These are phyloP conservation scores for Danaus plexippus DNA, from an alignment of 1,140 invertebrate genomes.

Conservation along the genomic window DNA sequence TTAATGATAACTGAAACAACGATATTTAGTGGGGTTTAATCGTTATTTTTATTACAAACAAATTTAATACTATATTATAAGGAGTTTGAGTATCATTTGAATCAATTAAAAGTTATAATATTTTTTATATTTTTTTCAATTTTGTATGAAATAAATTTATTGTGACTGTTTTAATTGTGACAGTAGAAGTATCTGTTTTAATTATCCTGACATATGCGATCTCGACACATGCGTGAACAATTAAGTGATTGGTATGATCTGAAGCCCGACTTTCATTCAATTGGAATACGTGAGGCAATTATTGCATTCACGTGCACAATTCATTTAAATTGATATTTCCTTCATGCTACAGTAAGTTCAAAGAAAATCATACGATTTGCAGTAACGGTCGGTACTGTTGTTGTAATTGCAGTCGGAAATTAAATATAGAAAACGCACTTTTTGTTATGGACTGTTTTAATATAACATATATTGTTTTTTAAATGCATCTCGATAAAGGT, in stretches of 20 bases:
- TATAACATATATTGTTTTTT: constrained; percentile 11
- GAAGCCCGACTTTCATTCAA: constrained; percentile 25
- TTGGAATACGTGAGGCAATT: constrained; percentile 26
- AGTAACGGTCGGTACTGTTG: not conserved
- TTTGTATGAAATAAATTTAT: too few relatives aligned
- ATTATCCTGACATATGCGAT: constrained; percentile 4
- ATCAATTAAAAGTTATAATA: too few relatives aligned
- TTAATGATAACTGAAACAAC: too few relatives aligned
- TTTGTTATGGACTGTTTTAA: not conserved
- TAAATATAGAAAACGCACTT: too few relatives aligned
- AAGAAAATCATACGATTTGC: constrained; percentile 17
- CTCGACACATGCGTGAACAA: constrained; percentile 23
- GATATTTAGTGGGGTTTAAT: too few relatives aligned
- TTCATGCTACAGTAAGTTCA: constrained; percentile 19
- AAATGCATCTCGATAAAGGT: not conserved
- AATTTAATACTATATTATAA: too few relatives aligned
- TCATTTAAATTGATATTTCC: constrained; percentile 17
- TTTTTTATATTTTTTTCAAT: too few relatives aligned
- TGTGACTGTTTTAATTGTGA: too few relatives aligned
- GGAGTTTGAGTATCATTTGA: too few relatives aligned
- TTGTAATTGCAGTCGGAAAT: not conserved
- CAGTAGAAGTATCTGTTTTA: too few relatives aligned
- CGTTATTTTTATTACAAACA: too few relatives aligned
- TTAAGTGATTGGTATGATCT: constrained; percentile 27
- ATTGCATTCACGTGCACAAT: constrained; percentile 23